Conservation (phyloP, 1,140 invertebrate genomes). For the Neocloeon triangulifer region DNA sequence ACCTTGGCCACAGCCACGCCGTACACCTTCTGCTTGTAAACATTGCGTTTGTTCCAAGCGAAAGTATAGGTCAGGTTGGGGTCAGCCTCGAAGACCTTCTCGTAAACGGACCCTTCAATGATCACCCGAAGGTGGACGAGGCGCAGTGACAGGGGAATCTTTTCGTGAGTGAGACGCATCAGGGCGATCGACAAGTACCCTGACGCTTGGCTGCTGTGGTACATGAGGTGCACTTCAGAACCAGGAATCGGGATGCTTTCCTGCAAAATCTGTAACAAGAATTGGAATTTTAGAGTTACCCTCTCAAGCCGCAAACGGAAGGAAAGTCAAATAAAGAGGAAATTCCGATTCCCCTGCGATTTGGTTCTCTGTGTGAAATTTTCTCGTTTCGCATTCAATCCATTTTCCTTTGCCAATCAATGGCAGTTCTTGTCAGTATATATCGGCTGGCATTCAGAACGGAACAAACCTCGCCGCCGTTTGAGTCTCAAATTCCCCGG, state of each 20-base stretch:
- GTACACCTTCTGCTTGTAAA: conserved; percentile 90
- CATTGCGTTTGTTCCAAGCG: conserved; percentile 92
- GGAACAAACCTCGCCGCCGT: too few species aligned
- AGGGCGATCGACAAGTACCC: conserved; percentile 83
- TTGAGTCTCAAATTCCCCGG: too few species aligned
- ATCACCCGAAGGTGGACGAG: conserved; percentile 76
- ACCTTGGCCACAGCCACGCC: conserved; percentile 67
- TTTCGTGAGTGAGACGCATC: conserved; percentile 64
- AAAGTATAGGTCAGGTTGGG: conserved; percentile 85
- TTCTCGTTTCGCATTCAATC: too few species aligned
- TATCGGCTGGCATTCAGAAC: too few species aligned
- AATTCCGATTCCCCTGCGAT: too few species aligned
- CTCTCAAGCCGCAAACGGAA: too few species aligned
- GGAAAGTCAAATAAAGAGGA: too few species aligned
- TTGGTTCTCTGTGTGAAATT: too few species aligned
- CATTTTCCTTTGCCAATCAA: too few species aligned
- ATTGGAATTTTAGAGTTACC: too few species aligned
- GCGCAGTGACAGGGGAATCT: conserved; percentile 53
- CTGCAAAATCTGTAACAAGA: conserved; percentile 60
- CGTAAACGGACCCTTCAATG: conserved; percentile 76
- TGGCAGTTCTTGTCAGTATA: too few species aligned
- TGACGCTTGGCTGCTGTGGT: conserved; percentile 75
- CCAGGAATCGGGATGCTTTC: conserved; percentile 84
- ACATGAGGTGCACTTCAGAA: conserved; percentile 73
- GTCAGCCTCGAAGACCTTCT: conserved; percentile 86